Conservation (phyloP, 2,888 invertebrate genomes). For the Tolmerus cingulatus region DNA sequence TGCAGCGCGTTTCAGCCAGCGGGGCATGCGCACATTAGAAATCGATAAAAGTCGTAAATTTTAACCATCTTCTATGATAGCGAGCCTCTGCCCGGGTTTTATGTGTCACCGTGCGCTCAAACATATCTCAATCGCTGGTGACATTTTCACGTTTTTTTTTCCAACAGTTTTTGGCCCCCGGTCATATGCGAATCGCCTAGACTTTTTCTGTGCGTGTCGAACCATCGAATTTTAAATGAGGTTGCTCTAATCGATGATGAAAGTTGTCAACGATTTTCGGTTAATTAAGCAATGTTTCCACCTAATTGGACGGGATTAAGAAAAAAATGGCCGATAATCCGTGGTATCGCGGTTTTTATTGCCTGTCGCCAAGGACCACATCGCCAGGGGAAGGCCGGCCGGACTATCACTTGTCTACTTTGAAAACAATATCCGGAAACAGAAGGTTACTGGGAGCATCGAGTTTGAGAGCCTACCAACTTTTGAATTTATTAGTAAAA, state of each 20-base stretch:
- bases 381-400: not conserved
- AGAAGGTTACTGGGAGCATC: not conserved
- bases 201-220: conserved; percentile 10
- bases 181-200: not conserved
- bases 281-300: conserved; percentile 28
- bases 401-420: not conserved
- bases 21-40: conserved; percentile 20
- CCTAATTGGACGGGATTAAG: conserved; percentile 20
- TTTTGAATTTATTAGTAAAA: not conserved
- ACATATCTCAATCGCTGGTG: not conserved
- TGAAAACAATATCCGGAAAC: not conserved
- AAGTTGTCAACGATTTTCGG: conserved; percentile 35
- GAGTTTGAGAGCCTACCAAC: not conserved
- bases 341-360: not conserved
- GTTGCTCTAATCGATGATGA: conserved; percentile 34
- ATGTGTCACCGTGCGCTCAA: not conserved
- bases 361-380: conserved; percentile 12
- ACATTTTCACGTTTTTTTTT: not conserved
- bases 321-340: not conserved
- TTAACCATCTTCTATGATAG: not conserved
- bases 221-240: conserved; percentile 26
- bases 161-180: not conserved
- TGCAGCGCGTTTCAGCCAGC: conserved; percentile 4
- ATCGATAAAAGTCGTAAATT: conserved; percentile 27
- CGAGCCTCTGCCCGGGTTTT: not conserved